Conservation (phyloP, 2,113 vertebrate genomes). For the Scalopus aquaticus region DNA sequence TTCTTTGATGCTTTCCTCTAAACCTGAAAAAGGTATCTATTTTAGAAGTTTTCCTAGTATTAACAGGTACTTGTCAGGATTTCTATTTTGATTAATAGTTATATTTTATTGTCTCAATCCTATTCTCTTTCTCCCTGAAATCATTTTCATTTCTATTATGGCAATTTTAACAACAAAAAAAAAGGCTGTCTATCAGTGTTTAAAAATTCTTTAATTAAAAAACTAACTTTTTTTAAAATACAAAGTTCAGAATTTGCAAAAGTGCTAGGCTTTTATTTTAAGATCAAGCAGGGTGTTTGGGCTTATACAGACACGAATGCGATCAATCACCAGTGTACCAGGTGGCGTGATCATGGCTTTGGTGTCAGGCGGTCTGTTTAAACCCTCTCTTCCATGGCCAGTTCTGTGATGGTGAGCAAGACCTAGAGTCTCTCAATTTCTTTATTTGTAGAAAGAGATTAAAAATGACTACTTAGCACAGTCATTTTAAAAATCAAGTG, state of each 20-base stretch:
- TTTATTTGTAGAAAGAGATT: not conserved
- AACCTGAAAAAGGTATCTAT: not conserved
- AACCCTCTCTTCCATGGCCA: not conserved
- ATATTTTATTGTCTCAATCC: not conserved
- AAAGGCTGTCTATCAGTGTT: not conserved
- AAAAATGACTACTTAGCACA: not conserved
- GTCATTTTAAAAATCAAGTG: not conserved
- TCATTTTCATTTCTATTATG: conserved; percentile 26
- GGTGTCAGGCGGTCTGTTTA: not conserved
- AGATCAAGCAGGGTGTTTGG: not conserved
- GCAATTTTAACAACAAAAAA: conserved; percentile 39
- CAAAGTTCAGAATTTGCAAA: conserved; percentile 9
- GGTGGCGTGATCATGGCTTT: not conserved
- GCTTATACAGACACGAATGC: not conserved
- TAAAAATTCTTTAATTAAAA: conserved; percentile 18
- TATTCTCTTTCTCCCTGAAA: conserved; percentile 18
- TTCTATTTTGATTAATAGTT: conserved; percentile 39
- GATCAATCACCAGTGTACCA: not conserved
- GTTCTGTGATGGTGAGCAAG: not conserved
- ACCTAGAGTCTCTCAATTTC: not conserved
- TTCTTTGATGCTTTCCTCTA: not conserved
- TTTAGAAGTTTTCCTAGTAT: conserved; percentile 24
- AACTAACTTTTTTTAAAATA: too few species aligned
- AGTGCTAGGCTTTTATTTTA: not conserved
- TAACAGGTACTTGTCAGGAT: not conserved